Conservation (phyloP, 2,888 invertebrate genomes). For the Escarpia spicata region DNA sequence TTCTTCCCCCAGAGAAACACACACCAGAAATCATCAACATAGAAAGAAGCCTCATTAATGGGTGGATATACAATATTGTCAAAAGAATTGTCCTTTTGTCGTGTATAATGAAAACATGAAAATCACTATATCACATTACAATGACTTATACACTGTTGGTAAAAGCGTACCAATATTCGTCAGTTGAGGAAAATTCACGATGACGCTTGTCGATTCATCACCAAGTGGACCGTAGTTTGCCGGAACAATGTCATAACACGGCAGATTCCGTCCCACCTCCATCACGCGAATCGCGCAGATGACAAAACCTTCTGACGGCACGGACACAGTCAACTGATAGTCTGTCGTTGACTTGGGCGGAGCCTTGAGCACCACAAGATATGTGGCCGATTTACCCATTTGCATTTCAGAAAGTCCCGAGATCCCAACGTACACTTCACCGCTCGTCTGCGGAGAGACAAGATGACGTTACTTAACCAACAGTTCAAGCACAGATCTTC, state of each 20-base stretch:
- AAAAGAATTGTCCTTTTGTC: no score
- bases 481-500: constrained; percentile 31
- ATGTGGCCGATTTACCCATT: constrained; percentile 25
- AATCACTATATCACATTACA: no score
- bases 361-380: constrained; percentile 29
- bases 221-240: background rate
- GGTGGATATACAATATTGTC: no score
- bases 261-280: constrained; percentile 26
- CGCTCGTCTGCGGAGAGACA: background rate
- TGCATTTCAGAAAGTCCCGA: background rate
- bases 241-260: background rate
- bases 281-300: constrained; percentile 28
- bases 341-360: constrained; percentile 31
- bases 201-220: background rate
- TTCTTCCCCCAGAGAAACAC: no score
- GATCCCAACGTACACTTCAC: background rate
- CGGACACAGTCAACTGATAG: constrained; percentile 30
- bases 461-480: background rate
- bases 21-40: no score
- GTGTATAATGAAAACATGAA: background rate
- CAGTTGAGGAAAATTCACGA: constrained; percentile 25
- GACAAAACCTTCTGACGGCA: constrained; percentile 23
- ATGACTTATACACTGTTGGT: background rate
- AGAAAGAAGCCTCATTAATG: no score
- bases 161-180: constrained; percentile 33